Evolutionary conservation across 1,140 invertebrate species (phyloP).

Genomic region (Neuroterus valhalla): DNA sequence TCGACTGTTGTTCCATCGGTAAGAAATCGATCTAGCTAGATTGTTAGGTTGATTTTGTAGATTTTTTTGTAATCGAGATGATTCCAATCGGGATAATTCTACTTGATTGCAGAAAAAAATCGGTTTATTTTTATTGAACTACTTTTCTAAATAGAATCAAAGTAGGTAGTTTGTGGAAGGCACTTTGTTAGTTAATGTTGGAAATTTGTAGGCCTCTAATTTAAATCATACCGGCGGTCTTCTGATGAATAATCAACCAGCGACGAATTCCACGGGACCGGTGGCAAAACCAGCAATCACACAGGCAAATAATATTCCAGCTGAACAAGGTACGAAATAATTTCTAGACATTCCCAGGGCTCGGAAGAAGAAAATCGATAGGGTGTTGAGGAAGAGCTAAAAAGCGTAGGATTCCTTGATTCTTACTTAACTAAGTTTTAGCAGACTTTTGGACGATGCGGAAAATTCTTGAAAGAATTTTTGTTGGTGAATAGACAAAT

Average conservation of each 20-base stretch:
- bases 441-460: too few species aligned
- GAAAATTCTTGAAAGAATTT: too few species aligned
- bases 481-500: too few species aligned
- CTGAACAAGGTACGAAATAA: constrained; percentile 68
- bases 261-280: constrained; percentile 65
- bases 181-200: constrained; percentile 5
- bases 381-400: constrained; percentile 1
- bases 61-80: too few species aligned
- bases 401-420: not conserved
- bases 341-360: constrained; percentile 30
- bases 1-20: constrained; percentile 65
- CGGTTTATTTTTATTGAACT: not conserved
- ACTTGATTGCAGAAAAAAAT: too few species aligned
- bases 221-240: constrained; percentile 71
- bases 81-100: too few species aligned
- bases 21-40: constrained; percentile 49
- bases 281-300: constrained; percentile 65
- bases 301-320: constrained; percentile 67
- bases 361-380: constrained; percentile 31
- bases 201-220: constrained; percentile 62
- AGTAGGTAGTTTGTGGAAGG: not conserved
- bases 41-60: not conserved
- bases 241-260: constrained; percentile 70
- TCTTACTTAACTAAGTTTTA: not conserved
- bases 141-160: not conserved